A percentile compares a stretch with the other conserved stretches of the same genome.
phyloP scores from a whole-genome alignment of 2,888 invertebrate species.

The Sesia apiformis region DNA sequence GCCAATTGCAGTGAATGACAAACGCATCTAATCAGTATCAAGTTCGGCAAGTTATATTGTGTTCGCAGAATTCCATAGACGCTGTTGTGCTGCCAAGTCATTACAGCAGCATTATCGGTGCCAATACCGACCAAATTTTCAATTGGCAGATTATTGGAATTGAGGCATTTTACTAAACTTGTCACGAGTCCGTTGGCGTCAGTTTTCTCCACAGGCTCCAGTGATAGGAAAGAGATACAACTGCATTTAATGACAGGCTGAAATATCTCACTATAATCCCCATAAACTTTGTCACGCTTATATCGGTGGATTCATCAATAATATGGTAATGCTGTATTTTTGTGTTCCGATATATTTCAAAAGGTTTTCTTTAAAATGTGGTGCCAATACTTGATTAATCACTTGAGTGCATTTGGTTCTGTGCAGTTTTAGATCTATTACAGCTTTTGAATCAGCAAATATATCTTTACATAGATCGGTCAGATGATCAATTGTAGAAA shows the following conservation, averaged over 20 bases:
- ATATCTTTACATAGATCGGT: too few species aligned
- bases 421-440: too few species aligned
- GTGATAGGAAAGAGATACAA: neutral
- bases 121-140: constrained; percentile 11
- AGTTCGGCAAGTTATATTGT: constrained; percentile 2
- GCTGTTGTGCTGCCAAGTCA: constrained; percentile 19
- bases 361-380: too few species aligned
- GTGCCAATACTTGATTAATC: too few species aligned
- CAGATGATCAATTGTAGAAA: too few species aligned
- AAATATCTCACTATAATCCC: constrained; percentile 6
- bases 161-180: constrained; percentile 2
- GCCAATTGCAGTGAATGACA: constrained; percentile 19
- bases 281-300: constrained; percentile 3
- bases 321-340: too few species aligned
- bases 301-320: constrained; percentile 6
- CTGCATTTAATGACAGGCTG: constrained; percentile 1
- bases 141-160: constrained; percentile 1
- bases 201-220: constrained; percentile 2
- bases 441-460: too few species aligned
- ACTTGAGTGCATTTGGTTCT: too few species aligned
- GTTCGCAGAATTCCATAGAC: constrained; percentile 14
- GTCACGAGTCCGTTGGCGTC: constrained; percentile 3
- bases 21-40: constrained; percentile 6
- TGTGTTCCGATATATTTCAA: too few species aligned
- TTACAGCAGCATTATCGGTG: constrained; percentile 21